Evolutionary conservation across 2,888 invertebrate species (phyloP), one percentile per base, ranked within the genome.

Genomic region (Sinhomidia bicolor): DNA sequence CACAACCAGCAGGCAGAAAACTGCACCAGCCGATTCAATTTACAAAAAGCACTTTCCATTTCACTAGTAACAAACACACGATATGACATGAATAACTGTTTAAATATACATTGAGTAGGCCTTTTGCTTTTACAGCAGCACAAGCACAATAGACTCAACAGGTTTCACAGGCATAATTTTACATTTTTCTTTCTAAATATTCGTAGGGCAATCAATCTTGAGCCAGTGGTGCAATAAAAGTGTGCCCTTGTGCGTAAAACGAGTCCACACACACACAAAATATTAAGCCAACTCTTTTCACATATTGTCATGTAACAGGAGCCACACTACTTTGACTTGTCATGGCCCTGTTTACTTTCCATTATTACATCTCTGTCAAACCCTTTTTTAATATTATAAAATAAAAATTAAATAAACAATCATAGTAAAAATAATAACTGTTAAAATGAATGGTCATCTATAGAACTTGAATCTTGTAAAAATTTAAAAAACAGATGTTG

Each of bases 41-140:
- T 54, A 60, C 20, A 62, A 10, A 51, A n/a, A n/a, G 71, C 71
- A 71, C 83, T 83, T 83, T 83, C 82, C 71, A 83, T 83, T 68
- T 83, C 54, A 71, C 23, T 83, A 44, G 12, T 44, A 44, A 10
- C 20, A 41, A 20, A 7, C n/a, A 41, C 17, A 20, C 41, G 29
- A 62, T 2, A n/a, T n/a, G n/a, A n/a, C n/a, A n/a, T n/a, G n/a
- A n/a, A n/a, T n/a, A n/a, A n/a, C n/a, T n/a, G n/a, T n/a, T n/a
- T n/a, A n/a, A n/a, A n/a, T n/a, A n/a, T 51, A 51, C 14, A 60
- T 60, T 23, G 5, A 23, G 60, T 60, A 60, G n/a, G n/a, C n/a
- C 4, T 23, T 4, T 60, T 20, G 6, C 60, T 60, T 60, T n/a
- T n/a, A n/a, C n/a, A n/a, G n/a, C n/a, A n/a, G n/a, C n/a, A n/a